Evolutionary conservation across 2,797 vertebrate genomes (phyloP), one percentile per base, ranked within the genome.

Genomic region (Hybognathus amarus): DNA sequence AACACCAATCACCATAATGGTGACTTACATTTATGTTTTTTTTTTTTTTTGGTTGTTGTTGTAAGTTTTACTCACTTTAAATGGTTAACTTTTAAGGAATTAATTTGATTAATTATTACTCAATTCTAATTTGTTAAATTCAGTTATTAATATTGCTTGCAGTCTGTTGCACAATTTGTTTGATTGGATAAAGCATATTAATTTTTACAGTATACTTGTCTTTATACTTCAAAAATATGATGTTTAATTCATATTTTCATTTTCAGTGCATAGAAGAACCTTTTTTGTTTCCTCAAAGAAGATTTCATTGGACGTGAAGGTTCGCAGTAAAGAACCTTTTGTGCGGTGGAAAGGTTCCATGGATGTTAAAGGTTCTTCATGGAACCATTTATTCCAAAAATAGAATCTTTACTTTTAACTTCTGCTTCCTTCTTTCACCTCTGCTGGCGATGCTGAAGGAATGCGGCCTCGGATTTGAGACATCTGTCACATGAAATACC

Each of bases 381-480:
- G 17, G 47, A 71, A 50, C 24, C 18, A 18, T 54, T 20, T 20
- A 50, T 50, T 24, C 24, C 8, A 50, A 10, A 12, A 30, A 24
- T n/a, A 42, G 1, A 6, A 20, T 24, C 6, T 10, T 36, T 50
- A 36, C 4, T 77, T 47, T 13, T 13, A 45, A 5, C 7, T 22
- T 52, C 70, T 80, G 24, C 17, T 54, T 77, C 40, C 85, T 84
- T 90, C 86, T 83, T 84, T 80, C 69, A 36, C 74, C 68, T 77
- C 83, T 9, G 82, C 76, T 77, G 36, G 76, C 59, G 22, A 63
- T 18, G 85, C 80, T 88, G 77, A 81, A 89, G 88, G 85, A 87
- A 89, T 89, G 84, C 79, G 36, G 68, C 79, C 71, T 84, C 77
- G 79, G 85, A 89, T 85, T 86, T 82, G 54, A 85, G 61, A 77